phyloP scores from a whole-genome alignment of 2,797 vertebrate genomes.

The Loris lydekkerianus region DNA sequence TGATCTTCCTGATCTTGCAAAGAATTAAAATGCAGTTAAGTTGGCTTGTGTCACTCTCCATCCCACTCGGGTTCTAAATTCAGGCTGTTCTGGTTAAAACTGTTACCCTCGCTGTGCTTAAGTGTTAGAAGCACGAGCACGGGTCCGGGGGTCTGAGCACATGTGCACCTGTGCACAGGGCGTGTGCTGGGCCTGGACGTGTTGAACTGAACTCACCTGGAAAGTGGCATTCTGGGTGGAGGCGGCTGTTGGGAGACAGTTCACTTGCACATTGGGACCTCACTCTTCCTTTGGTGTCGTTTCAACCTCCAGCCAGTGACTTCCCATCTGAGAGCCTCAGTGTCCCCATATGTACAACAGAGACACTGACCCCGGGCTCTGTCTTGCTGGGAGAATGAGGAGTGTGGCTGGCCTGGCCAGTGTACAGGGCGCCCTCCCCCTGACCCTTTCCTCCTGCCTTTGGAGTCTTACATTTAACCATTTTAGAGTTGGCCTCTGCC shows the following conservation, averaged over 20 bases:
- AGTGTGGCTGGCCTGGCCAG: background rate
- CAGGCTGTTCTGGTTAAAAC: slow-evolving; percentile 68
- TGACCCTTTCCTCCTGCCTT: background rate
- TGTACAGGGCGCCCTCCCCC: background rate
- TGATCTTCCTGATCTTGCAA: slow-evolving; percentile 65
- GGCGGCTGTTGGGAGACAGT: background rate
- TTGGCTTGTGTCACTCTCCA: slow-evolving; percentile 45
- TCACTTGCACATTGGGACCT: background rate
- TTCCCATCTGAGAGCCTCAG: background rate
- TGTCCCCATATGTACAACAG: background rate
- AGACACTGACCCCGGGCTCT: background rate
- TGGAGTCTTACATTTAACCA: background rate
- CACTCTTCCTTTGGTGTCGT: background rate
- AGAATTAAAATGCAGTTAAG: slow-evolving; percentile 64
- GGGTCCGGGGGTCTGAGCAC: background rate
- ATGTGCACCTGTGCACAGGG: background rate
- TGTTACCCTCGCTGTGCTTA: background rate
- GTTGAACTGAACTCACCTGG: background rate
- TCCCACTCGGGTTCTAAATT: slow-evolving; percentile 69
- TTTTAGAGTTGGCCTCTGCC: background rate
- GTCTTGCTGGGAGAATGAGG: background rate
- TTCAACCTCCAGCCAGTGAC: background rate
- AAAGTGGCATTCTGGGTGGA: background rate
- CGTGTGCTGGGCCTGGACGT: background rate
- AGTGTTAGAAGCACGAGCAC: background rate